These are phyloP conservation scores for Corythoichthys intestinalis DNA, from an alignment of 2,113 vertebrate genomes.

Conservation along the genomic window DNA sequence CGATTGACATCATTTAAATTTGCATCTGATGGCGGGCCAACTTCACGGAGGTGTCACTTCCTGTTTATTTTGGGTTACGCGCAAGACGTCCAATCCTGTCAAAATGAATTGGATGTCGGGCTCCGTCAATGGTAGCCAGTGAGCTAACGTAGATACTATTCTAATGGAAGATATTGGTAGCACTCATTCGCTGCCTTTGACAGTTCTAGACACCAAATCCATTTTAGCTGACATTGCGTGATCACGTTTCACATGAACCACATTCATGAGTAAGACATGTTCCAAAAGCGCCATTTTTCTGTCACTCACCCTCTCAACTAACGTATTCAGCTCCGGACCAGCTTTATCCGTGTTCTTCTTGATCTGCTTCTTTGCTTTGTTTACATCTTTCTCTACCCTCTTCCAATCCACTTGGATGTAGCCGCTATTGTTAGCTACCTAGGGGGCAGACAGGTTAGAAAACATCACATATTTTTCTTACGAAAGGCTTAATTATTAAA, in stretches of 20 bases:
- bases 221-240: too few species aligned
- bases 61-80: too few species aligned
- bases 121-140: too few species aligned
- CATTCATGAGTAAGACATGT: background rate
- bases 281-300: background rate
- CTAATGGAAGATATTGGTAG: too few species aligned
- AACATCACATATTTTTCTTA: background rate
- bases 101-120: too few species aligned
- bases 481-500: background rate
- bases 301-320: constrained; percentile 85
- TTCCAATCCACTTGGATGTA: constrained; percentile 98
- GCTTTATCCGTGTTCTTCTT: constrained; percentile 90
- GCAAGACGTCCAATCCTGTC: too few species aligned
- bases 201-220: too few species aligned
- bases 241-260: background rate
- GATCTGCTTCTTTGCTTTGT: constrained; percentile 94
- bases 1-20: too few species aligned
- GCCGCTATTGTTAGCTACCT: constrained; percentile 96
- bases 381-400: constrained; percentile 96
- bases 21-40: too few species aligned
- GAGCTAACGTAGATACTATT: too few species aligned
- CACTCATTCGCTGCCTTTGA: too few species aligned
- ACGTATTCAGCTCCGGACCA: constrained; percentile 86
- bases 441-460: constrained; percentile 5
- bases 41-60: too few species aligned